Evolutionary conservation across 2,113 vertebrate genomes (phyloP).

Genomic region (Mobula birostris): DNA sequence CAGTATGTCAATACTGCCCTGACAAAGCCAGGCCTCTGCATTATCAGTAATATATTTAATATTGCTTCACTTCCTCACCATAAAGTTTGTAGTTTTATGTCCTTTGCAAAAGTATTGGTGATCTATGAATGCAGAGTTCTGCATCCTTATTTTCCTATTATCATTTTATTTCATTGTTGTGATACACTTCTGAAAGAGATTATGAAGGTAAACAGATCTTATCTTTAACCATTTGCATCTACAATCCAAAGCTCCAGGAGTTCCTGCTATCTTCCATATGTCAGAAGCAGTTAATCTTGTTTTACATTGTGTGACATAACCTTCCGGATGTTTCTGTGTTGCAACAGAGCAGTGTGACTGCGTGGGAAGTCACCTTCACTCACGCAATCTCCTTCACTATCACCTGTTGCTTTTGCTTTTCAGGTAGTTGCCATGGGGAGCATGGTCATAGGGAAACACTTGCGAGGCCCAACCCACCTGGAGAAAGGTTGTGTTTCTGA

Average conservation of each 20-base stretch:
- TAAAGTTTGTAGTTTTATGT: neutral
- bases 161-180: neutral
- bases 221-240: neutral
- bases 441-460: neutral
- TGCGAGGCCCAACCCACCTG: neutral
- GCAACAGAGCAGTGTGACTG: conserved; percentile 23
- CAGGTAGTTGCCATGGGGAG: neutral
- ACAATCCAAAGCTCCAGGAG: neutral
- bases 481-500: neutral
- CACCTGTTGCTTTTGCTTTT: neutral
- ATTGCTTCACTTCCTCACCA: neutral
- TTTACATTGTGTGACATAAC: conserved; percentile 6
- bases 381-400: neutral
- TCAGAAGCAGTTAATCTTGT: neutral
- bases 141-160: neutral
- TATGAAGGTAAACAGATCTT: neutral
- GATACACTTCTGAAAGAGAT: neutral
- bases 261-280: neutral
- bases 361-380: conserved; percentile 17
- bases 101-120: neutral
- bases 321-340: neutral
- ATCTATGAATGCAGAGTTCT: neutral
- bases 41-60: neutral
- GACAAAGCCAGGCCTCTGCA: too few species aligned
- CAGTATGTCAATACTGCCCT: too few species aligned